Percentiles rank a stretch among this genome's conserved stretches.
phyloP scores from a whole-genome alignment of 2,113 vertebrate genomes.

The Lota lota region DNA sequence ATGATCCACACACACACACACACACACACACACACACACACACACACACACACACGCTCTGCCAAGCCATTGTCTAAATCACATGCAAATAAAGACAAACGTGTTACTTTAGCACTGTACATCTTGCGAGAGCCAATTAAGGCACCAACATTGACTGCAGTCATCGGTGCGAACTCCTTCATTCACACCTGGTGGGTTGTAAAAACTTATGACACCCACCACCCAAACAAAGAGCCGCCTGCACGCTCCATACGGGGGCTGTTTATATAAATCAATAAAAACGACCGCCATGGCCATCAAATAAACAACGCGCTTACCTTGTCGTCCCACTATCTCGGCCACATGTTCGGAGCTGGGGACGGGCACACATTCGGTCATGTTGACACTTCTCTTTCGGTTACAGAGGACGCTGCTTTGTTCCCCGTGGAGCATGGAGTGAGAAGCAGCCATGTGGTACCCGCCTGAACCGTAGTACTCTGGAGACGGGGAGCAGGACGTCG shows the following conservation, averaged over 20 bases:
- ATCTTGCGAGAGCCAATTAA: conserved; percentile 11
- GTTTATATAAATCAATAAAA: conserved; percentile 11
- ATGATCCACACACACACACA: conserved; percentile 30
- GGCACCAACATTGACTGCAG: neutral
- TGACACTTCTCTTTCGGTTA: conserved; percentile 83
- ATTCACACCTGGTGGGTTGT: neutral
- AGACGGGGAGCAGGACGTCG: conserved; percentile 67
- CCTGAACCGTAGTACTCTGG: conserved; percentile 81
- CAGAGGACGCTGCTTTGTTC: conserved; percentile 80
- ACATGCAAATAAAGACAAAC: neutral
- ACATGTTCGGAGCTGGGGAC: conserved; percentile 88
- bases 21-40: neutral
- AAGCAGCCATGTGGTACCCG: conserved; percentile 75
- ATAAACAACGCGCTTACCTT: conserved; percentile 69
- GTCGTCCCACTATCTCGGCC: conserved; percentile 83
- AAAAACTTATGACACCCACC: conserved; percentile 42
- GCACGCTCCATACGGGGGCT: conserved; percentile 18
- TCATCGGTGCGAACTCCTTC: neutral
- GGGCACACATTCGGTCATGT: conserved; percentile 86
- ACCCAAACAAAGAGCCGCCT: conserved; percentile 68
- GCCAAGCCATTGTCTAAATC: conserved; percentile 46
- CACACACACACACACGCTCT: conserved; percentile 19
- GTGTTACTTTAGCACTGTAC: neutral
- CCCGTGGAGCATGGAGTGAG: conserved; percentile 75
- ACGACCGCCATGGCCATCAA: neutral